These are phyloP conservation scores for Mesorhabditis belari DNA, from an alignment of 2,888 invertebrate species.

Conservation along the genomic window DNA sequence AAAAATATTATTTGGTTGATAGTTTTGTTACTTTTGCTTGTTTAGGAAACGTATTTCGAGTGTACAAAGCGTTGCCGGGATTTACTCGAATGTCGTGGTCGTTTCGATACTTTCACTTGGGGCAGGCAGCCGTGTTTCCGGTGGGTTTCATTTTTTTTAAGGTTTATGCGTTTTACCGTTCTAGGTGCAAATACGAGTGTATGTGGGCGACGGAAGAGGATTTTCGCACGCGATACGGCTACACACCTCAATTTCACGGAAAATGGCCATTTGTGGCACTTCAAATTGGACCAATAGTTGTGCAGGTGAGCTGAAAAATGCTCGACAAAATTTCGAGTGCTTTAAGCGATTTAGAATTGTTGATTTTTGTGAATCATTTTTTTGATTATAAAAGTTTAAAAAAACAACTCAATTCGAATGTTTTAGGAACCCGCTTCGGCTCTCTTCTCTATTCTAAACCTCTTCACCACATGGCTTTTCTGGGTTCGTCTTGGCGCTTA, in stretches of 20 bases:
- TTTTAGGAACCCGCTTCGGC: constrained; percentile 42
- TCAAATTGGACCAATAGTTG: constrained; percentile 11
- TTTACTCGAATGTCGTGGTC: not conserved
- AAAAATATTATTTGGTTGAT: too few relatives aligned
- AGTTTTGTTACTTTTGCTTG: too few relatives aligned
- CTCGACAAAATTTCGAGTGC: too few relatives aligned
- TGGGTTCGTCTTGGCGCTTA: constrained; percentile 7
- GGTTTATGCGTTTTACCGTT: too few relatives aligned
- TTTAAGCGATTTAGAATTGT: too few relatives aligned
- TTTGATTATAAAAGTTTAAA: too few relatives aligned
- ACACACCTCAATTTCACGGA: constrained; percentile 41
- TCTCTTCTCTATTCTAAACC: constrained; percentile 38
- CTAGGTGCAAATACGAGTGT: constrained; percentile 39
- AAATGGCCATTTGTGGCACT: constrained; percentile 46
- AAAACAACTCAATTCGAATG: too few relatives aligned
- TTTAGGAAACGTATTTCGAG: too few relatives aligned
- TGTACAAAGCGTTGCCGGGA: too few relatives aligned
- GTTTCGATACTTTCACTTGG: not conserved
- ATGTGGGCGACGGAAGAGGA: constrained; percentile 36
- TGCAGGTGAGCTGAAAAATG: constrained; percentile 4
- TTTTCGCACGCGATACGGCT: constrained; percentile 18
- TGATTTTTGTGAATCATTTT: too few relatives aligned
- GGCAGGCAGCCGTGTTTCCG: not conserved
- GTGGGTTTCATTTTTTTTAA: too few relatives aligned
- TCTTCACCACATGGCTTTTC: constrained; percentile 24